Percentiles rank a stretch among this genome's conserved stretches.
These are phyloP conservation scores for Enteromius fasciolatus DNA, from an alignment of 2,797 vertebrate genomes.

Conservation along the genomic window DNA sequence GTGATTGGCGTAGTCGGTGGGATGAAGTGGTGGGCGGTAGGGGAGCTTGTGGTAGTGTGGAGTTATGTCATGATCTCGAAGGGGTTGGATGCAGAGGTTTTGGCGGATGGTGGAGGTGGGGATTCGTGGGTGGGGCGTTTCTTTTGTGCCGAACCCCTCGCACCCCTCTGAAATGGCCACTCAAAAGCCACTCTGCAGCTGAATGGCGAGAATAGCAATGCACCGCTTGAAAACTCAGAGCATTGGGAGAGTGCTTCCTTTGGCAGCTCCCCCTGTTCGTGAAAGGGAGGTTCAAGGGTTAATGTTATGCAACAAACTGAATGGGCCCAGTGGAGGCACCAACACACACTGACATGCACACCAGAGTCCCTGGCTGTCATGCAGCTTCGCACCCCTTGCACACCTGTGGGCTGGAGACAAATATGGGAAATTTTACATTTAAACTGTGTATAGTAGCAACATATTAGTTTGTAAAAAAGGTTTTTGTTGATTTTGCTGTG, in stretches of 20 bases:
- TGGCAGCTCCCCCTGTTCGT: conserved; percentile 75
- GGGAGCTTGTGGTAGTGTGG: background rate
- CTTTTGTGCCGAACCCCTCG: conserved; percentile 71
- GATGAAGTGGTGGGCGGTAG: conserved; percentile 42
- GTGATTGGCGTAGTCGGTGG: conserved; percentile 39
- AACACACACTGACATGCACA: conserved; percentile 71
- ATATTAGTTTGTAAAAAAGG: background rate
- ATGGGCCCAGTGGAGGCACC: conserved; percentile 70
- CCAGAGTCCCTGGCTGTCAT: conserved; percentile 38
- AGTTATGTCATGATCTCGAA: conserved; percentile 29
- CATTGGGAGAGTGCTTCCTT: conserved; percentile 67
- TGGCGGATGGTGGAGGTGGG: conserved; percentile 53
- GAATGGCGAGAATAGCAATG: conserved; percentile 74
- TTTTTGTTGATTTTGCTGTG: background rate
- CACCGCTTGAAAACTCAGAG: conserved; percentile 64
- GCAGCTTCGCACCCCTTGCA: background rate
- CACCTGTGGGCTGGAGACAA: conserved; percentile 7
- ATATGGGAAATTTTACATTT: background rate
- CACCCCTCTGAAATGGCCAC: conserved; percentile 79
- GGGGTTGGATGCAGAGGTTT: conserved; percentile 2
- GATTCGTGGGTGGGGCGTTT: conserved; percentile 41
- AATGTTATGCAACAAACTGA: conserved; percentile 84
- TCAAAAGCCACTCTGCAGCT: conserved; percentile 73
- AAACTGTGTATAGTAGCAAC: background rate
- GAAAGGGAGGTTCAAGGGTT: conserved; percentile 82